These are phyloP conservation scores for Drosophila picticornis DNA, from an alignment of 2,888 invertebrate genomes.

Conservation along the genomic window DNA sequence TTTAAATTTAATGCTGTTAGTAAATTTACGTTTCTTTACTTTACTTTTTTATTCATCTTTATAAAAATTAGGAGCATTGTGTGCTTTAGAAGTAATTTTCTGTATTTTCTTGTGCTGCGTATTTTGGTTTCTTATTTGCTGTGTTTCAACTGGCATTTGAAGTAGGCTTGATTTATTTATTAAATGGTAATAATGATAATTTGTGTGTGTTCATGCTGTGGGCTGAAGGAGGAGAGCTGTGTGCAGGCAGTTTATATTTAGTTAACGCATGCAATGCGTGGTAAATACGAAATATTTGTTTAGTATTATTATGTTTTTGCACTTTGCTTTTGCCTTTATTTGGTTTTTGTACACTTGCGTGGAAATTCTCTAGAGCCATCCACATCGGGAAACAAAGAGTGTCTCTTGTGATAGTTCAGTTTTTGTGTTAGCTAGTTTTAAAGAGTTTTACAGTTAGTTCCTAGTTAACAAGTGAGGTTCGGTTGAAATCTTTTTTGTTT, in stretches of 20 bases:
- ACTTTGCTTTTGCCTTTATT: conserved; percentile 60
- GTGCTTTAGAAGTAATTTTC: conserved; percentile 51
- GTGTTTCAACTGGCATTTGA: conserved; percentile 47
- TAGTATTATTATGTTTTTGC: conserved; percentile 62
- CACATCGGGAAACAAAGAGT: conserved; percentile 37
- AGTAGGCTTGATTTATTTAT: conserved; percentile 34
- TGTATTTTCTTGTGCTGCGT: conserved; percentile 45
- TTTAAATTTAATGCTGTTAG: conserved; percentile 53
- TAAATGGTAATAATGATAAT: conserved; percentile 25
- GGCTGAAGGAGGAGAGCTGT: conserved; percentile 40
- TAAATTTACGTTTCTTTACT: conserved; percentile 38
- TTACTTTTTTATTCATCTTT: conserved; percentile 26
- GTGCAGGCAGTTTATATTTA: conserved; percentile 57
- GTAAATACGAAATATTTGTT: conserved; percentile 41
- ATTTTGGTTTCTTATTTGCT: conserved; percentile 46
- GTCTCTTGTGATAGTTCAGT: conserved; percentile 59
- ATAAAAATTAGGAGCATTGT: conserved; percentile 52
- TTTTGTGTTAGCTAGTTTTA: conserved; percentile 59
- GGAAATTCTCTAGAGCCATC: conserved; percentile 59
- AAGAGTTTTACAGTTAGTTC: conserved; percentile 77
- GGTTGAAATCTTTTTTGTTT: conserved; percentile 74
- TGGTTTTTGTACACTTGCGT: conserved; percentile 76
- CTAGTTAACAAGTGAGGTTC: conserved; percentile 80
- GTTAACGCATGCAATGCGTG: conserved; percentile 33
- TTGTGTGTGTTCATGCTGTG: conserved; percentile 27